These are phyloP conservation scores for Patella caerulea DNA, from an alignment of 2,888 invertebrate species.

Conservation along the genomic window DNA sequence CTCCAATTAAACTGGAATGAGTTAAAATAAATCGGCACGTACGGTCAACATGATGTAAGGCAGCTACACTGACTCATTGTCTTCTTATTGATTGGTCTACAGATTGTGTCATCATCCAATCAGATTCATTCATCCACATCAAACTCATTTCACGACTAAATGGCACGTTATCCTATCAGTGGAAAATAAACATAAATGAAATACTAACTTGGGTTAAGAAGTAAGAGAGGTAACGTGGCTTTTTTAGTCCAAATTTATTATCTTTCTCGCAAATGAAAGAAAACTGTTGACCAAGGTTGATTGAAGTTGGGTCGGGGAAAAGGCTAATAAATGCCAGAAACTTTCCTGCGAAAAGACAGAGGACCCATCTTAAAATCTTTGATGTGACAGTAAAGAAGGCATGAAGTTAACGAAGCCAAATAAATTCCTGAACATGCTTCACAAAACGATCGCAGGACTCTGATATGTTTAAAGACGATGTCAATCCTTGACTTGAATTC, in stretches of 20 bases:
- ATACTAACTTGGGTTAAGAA: not conserved
- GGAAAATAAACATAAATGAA: conserved; percentile 4
- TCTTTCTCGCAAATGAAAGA: not conserved
- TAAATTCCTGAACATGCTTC: too few species aligned
- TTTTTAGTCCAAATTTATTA: conserved; percentile 2
- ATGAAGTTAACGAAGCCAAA: too few species aligned
- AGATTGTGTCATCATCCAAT: not conserved
- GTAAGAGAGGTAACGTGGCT: not conserved
- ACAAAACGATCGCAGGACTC: too few species aligned
- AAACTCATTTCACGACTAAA: not conserved
- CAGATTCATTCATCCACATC: conserved; percentile 7
- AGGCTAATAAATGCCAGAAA: not conserved
- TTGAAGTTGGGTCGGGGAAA: not conserved
- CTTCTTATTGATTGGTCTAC: conserved; percentile 7
- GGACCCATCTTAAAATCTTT: too few species aligned
- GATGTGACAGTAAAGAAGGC: too few species aligned
- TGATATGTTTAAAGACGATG: too few species aligned
- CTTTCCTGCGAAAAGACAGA: too few species aligned
- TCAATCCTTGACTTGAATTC: too few species aligned
- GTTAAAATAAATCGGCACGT: too few species aligned
- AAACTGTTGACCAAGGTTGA: not conserved
- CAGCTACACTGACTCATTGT: not conserved
- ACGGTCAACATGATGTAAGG: too few species aligned
- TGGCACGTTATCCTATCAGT: too few species aligned
- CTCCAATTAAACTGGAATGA: too few species aligned